These are phyloP conservation scores for Eulemur rufifrons DNA, from an alignment of 2,113 vertebrate genomes.

Conservation along the genomic window DNA sequence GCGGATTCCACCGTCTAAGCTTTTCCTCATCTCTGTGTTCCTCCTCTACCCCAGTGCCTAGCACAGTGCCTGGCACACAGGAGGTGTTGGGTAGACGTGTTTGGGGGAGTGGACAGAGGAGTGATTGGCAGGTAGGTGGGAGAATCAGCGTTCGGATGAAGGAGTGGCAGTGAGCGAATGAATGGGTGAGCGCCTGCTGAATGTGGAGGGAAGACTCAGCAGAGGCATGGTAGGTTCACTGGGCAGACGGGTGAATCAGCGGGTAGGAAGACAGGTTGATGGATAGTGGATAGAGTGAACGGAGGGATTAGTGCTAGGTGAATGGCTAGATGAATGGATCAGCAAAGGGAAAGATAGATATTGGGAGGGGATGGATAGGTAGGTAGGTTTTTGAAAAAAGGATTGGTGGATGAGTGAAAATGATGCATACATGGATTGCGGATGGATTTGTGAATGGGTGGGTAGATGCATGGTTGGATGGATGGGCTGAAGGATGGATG, in stretches of 20 bases:
- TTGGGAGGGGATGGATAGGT: neutral
- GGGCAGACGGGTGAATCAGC: neutral
- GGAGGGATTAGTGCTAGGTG: neutral
- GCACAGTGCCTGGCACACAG: neutral
- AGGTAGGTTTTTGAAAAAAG: neutral
- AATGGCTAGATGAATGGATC: neutral
- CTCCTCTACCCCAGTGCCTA: neutral
- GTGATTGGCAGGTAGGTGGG: neutral
- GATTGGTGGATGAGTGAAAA: neutral
- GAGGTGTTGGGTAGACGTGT: neutral
- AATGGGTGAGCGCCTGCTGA: too few species aligned
- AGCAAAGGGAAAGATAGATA: neutral
- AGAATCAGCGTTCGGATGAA: neutral
- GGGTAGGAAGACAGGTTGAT: neutral
- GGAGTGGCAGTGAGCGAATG: neutral
- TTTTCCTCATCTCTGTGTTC: neutral
- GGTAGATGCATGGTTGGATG: neutral
- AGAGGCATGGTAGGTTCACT: neutral
- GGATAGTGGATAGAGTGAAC: neutral
- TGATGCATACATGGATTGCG: neutral
- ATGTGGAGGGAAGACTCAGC: neutral
- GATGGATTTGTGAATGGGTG: neutral
- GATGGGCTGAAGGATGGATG: neutral
- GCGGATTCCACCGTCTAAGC: neutral
- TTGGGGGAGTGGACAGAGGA: neutral